Evolutionary conservation across 1,140 invertebrate genomes (phyloP).

Genomic region (Metopolophium dirhodum): DNA sequence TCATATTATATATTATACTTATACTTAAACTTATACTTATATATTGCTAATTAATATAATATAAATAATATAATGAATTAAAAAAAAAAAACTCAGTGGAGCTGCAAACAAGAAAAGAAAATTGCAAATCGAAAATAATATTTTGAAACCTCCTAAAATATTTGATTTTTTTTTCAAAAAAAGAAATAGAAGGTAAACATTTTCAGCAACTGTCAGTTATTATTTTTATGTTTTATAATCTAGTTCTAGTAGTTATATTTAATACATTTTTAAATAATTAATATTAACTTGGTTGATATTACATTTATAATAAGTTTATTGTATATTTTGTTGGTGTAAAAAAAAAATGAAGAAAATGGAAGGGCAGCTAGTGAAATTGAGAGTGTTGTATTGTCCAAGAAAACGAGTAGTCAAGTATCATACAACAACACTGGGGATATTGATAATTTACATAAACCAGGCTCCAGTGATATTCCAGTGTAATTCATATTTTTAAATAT

Average conservation of each 20-base stretch:
- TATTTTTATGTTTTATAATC: background rate
- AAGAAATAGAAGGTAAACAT: background rate
- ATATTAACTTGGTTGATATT: background rate
- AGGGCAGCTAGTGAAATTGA: too few species aligned
- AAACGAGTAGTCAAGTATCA: too few species aligned
- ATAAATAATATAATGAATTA: background rate
- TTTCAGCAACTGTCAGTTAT: background rate
- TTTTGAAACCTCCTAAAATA: conserved; percentile 1
- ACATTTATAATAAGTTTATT: background rate
- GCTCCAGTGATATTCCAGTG: too few species aligned
- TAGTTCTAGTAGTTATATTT: background rate
- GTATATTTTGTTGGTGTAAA: background rate
- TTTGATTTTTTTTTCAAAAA: conserved; percentile 3
- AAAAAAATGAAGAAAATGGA: background rate
- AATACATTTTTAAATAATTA: background rate
- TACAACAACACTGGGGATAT: too few species aligned
- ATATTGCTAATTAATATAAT: background rate
- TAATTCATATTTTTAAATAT: too few species aligned
- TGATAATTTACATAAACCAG: too few species aligned
- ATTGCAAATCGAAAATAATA: conserved; percentile 10
- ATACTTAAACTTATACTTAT: background rate
- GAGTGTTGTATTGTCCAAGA: background rate
- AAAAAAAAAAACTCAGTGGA: conserved; percentile 1
- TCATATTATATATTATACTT: background rate
- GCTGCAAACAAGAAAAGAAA: background rate